Evolutionary conservation across 2,888 invertebrate genomes (phyloP).

Genomic region (Drosophila demipolita): DNA sequence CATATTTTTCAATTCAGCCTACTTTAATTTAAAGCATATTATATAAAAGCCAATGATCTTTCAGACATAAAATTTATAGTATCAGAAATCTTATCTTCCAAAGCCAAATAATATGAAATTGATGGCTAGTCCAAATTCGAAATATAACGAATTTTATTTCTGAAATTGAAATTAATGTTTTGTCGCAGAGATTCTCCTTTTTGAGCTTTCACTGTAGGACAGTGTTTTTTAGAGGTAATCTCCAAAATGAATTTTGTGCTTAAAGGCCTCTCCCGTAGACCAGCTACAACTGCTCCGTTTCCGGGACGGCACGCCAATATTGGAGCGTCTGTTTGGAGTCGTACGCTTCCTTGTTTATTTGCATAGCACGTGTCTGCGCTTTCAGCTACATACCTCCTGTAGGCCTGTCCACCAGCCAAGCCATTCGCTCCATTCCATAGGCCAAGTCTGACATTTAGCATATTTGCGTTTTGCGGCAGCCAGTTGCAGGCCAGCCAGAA

Average conservation of each 20-base stretch:
- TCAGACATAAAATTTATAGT: background rate
- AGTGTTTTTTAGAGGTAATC: constrained; percentile 45
- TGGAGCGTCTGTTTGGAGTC: constrained; percentile 22
- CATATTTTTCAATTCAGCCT: background rate
- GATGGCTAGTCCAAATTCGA: background rate
- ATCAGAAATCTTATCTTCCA: background rate
- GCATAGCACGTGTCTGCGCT: constrained; percentile 61
- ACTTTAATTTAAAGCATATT: no score
- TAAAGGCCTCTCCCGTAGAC: constrained; percentile 43
- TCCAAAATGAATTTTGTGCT: constrained; percentile 41
- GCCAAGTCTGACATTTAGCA: constrained; percentile 73
- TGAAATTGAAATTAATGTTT: background rate
- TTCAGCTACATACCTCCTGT: constrained; percentile 23
- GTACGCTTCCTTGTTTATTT: constrained; percentile 63
- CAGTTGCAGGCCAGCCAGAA: constrained; percentile 40
- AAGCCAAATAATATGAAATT: background rate
- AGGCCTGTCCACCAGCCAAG: background rate
- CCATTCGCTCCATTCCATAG: background rate
- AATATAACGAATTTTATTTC: background rate
- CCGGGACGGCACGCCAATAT: constrained; percentile 70
- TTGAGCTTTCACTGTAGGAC: constrained; percentile 1
- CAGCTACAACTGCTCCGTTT: constrained; percentile 36
- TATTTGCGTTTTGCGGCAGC: constrained; percentile 80
- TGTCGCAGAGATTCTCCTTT: background rate
- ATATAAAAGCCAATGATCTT: background rate